These are phyloP conservation scores for Glareola pratincola DNA, from an alignment of 2,113 vertebrate species.

Conservation along the genomic window DNA sequence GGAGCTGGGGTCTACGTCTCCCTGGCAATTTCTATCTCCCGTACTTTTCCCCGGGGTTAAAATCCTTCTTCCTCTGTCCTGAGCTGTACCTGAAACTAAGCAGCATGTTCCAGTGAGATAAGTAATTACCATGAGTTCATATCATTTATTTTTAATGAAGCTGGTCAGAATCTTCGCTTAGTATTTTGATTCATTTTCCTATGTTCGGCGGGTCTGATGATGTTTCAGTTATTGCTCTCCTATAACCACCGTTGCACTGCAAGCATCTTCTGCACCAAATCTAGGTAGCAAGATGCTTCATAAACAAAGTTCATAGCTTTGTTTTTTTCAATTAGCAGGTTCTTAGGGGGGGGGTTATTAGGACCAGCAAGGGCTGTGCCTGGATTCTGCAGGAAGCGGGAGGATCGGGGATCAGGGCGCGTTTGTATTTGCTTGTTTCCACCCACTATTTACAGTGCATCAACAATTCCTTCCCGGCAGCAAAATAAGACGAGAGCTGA, in stretches of 20 bases:
- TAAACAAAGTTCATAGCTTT: neutral
- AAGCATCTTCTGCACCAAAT: neutral
- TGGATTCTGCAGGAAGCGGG: neutral
- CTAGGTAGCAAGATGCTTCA: neutral
- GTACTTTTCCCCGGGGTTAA: neutral
- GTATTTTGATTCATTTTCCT: constrained; percentile 44
- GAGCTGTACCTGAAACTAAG: constrained; percentile 43
- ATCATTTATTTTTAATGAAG: constrained; percentile 43
- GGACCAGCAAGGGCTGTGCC: neutral
- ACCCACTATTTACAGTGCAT: constrained; percentile 5
- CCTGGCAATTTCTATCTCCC: neutral
- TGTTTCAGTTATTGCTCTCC: neutral
- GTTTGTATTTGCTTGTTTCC: neutral
- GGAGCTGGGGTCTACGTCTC: neutral
- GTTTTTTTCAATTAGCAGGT: neutral
- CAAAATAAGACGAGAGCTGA: constrained; percentile 8
- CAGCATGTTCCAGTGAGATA: constrained; percentile 38
- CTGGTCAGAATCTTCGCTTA: constrained; percentile 22
- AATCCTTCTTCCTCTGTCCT: constrained; percentile 29
- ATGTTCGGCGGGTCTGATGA: neutral
- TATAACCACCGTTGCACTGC: neutral
- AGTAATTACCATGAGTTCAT: constrained; percentile 59
- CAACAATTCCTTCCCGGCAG: constrained; percentile 34
- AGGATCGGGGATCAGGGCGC: neutral
- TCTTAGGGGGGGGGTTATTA: neutral